Base-by-base conservation (phyloP, 2,113 vertebrate species). In the Psilopsiagon aymara region DNA sequence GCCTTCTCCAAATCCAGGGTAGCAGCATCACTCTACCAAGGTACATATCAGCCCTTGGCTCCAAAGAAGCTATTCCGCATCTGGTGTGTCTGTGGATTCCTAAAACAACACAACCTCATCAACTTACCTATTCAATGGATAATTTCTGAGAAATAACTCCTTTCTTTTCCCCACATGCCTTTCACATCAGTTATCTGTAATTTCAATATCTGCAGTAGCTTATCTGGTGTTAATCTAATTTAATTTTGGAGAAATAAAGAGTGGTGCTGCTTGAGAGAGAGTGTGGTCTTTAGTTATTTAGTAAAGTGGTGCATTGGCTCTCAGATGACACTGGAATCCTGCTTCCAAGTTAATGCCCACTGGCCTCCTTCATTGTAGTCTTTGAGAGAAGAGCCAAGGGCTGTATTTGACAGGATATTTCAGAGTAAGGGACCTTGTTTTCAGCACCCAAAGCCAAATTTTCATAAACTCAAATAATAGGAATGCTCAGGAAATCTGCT, bases 81-180 rank as follows among this genome's bases (percentile, higher is more conserved):
- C n/a, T n/a, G 43, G 52, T 67, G 39, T 86, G 70, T 63, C 76
- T 91, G 64, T 90, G 68, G 47, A 70, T 82, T 96, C 51, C 59
- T 95, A 53, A 77, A 79, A 74, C 53, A 71, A 71, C 70, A 83
- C n/a, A 47, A 20, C 20, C 28, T 88, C 93, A 49, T 25, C 17
- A 27, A 17, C 13, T 76, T 82, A 66, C 52, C 84, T 94, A 73
- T 92, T 84, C 70, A 78, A 4, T n/a, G 47, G 44, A 51, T 76
- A 37, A 73, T 80, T 87, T 87, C 69, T 91, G 91, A 92, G 81
- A 94, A 86, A 86, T 49, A 84, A 66, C 8, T 17, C 43, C n/a
- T 79, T 62, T 53, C 17, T 47, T 20, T 60, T 3, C 17, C 8
- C 8, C 11, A 16, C 13, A 3, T 37, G 5, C 27, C 33, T 67